Conservation (phyloP, 2,113 vertebrate genomes). For the Aspiorhynchus laticeps region DNA sequence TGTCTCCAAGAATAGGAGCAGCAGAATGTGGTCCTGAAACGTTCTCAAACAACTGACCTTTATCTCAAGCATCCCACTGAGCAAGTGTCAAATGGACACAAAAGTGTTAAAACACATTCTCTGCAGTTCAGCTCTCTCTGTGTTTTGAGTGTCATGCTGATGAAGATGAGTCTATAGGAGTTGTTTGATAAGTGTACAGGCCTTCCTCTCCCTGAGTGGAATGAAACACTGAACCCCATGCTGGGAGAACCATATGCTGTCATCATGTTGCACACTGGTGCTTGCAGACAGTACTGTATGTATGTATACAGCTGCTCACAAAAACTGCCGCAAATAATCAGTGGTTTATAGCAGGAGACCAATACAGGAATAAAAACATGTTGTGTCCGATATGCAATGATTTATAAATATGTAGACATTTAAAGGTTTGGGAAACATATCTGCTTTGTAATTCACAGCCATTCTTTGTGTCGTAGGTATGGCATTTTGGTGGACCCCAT, state of each 20-base stretch:
- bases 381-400: not conserved
- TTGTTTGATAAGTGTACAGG: constrained; percentile 44
- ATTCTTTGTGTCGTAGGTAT: constrained; percentile 72
- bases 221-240: constrained; percentile 50
- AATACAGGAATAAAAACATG: not conserved
- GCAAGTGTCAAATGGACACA: not conserved
- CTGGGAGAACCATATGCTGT: constrained; percentile 59
- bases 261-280: constrained; percentile 50
- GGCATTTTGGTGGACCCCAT: constrained; percentile 90
- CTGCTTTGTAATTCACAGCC: not conserved
- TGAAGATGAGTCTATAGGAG: constrained; percentile 35
- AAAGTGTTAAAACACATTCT: not conserved
- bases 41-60: not conserved
- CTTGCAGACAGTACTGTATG: constrained; percentile 32
- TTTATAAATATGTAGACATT: constrained; percentile 3
- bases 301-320: constrained; percentile 53
- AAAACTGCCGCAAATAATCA: constrained; percentile 25
- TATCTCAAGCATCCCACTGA: not conserved
- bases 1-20: not conserved
- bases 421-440: not conserved
- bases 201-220: constrained; percentile 45
- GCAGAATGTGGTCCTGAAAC: not conserved
- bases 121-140: not conserved
- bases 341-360: constrained; percentile 30
- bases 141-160: constrained; percentile 16